Percentiles rank a stretch among this genome's conserved stretches.
These are phyloP conservation scores for Protonibea diacanthus DNA, from an alignment of 2,797 vertebrate species.

Conservation along the genomic window DNA sequence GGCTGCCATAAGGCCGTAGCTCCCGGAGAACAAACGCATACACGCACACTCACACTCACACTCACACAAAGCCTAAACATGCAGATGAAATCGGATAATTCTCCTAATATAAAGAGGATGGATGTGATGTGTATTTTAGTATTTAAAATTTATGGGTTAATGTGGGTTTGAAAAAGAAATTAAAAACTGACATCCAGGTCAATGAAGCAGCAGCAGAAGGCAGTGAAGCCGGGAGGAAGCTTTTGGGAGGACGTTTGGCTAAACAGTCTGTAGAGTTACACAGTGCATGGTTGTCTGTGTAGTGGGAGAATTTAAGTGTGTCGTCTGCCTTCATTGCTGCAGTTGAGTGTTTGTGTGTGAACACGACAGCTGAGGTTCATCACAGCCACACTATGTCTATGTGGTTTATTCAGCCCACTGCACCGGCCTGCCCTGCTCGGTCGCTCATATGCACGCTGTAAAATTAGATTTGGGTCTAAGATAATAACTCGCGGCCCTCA, in stretches of 20 bases:
- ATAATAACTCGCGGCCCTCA: conserved; percentile 56
- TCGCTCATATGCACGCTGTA: conserved; percentile 33
- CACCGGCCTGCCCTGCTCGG: conserved; percentile 9
- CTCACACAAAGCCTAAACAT: conserved; percentile 1
- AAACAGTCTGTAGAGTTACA: background rate
- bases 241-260: conserved; percentile 9
- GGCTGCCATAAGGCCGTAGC: conserved; percentile 48
- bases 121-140: background rate
- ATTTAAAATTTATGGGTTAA: background rate
- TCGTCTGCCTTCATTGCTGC: background rate
- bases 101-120: background rate
- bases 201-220: background rate
- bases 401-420: conserved; percentile 57
- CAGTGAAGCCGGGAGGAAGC: background rate
- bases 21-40: background rate
- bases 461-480: conserved; percentile 74
- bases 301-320: background rate
- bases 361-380: conserved; percentile 41
- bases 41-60: background rate
- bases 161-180: background rate
- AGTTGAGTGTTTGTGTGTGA: conserved; percentile 8
- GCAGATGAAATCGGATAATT: conserved; percentile 5
- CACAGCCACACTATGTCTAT: conserved; percentile 13
- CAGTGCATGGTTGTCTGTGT: background rate
- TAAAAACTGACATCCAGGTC: background rate